Percentiles rank a stretch among this genome's conserved stretches.
These are phyloP conservation scores for Dermatemys mawii DNA, from an alignment of 2,113 vertebrate species.

Conservation along the genomic window DNA sequence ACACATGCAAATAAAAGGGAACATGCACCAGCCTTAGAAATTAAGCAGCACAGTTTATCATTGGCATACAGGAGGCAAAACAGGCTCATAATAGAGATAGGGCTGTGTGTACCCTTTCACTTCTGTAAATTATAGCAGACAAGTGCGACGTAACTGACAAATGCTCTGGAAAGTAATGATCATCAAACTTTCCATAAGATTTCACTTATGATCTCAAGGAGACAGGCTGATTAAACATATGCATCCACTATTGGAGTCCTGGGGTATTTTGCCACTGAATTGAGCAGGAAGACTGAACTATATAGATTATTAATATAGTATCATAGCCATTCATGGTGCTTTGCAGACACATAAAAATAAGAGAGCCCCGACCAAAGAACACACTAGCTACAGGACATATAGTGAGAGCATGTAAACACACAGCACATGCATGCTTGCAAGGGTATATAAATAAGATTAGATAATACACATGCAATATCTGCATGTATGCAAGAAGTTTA, in stretches of 20 bases:
- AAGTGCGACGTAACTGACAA: neutral
- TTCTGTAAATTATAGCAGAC: neutral
- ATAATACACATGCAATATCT: neutral
- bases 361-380: conserved; percentile 38
- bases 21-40: conserved; percentile 33
- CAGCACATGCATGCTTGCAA: neutral
- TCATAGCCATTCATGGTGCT: conserved; percentile 50
- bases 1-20: conserved; percentile 59
- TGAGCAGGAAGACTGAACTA: conserved; percentile 47
- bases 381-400: conserved; percentile 51
- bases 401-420: neutral
- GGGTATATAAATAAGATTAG: neutral
- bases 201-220: conserved; percentile 3
- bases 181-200: conserved; percentile 27
- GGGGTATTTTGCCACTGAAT: conserved; percentile 19
- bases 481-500: neutral
- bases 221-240: neutral
- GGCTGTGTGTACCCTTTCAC: too few relatives aligned
- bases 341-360: conserved; percentile 58
- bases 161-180: neutral
- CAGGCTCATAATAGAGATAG: neutral
- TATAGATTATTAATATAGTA: conserved; percentile 64
- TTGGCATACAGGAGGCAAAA: conserved; percentile 56
- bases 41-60: neutral
- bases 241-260: neutral